Base-by-base conservation (phyloP, 1,140 invertebrate species). In the Anastatus disparis region DNA sequence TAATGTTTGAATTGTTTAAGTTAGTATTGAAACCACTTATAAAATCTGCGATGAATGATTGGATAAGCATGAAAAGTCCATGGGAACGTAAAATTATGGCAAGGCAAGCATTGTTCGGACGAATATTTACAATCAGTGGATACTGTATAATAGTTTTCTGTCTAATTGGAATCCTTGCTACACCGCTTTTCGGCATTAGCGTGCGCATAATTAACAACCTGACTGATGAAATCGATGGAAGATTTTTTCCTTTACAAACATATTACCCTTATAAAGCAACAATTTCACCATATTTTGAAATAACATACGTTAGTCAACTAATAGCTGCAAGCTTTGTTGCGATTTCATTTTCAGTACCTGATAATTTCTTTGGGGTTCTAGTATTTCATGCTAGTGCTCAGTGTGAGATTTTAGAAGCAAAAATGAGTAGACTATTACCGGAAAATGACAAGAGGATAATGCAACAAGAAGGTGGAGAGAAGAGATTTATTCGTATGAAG, bases 1-100 rank as follows among this genome's bases (percentile, higher is more conserved):
- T n/a, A n/a, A n/a, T n/a, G n/a, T n/a, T n/a, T n/a, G n/a, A n/a
- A n/a, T 13, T 29, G 40, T 55, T 27, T 29, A 59, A 48, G 42
- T 10, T 38, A 69, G 68, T 46, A 12, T 27, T 70, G 26, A 15
- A 17, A 13, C 59, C 68, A 20, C 38, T 70, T 9, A 27, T 70
- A 1, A 1, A 70, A 20, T 63, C 58, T 0, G 13, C 63, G n/a
- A 46, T 13, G 3, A 3, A n/a, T 0, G 68, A 70, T 27, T 70
- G 68, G 68, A 6, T 55, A 6, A 24, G 50, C 9, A 6, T 26
- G 0, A 70, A 63, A 35, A 1, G 12, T 0, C 17, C 13, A 7
- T 70, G 68, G 68, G 59, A 63, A 29, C 4, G 12, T 0, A 10
- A 63, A 22, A 4, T 20, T 0, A 70, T 70, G 68, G 44, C 26